phyloP scores from a whole-genome alignment of 2,113 vertebrate genomes.

The Dissostichus mawsoni region DNA sequence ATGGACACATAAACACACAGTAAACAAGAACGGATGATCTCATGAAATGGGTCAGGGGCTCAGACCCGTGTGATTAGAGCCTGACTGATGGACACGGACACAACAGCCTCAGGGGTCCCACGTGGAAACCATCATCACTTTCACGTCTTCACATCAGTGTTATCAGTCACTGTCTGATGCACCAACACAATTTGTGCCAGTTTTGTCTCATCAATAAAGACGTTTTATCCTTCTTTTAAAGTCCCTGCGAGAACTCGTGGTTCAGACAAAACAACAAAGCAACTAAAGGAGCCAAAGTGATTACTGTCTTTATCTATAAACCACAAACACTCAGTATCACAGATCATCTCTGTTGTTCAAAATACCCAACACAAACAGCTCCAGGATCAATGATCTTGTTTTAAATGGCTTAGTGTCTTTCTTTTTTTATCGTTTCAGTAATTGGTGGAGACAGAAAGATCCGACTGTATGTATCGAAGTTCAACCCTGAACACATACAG shows the following conservation, averaged over 20 bases:
- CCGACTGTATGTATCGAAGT: not conserved
- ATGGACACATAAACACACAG: not conserved
- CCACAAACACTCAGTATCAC: not conserved
- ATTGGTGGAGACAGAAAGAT: not conserved
- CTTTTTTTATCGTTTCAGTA: not conserved
- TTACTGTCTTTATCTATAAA: not conserved
- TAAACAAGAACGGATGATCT: conserved; percentile 11
- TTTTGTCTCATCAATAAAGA: conserved; percentile 1
- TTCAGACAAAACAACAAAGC: conserved; percentile 1
- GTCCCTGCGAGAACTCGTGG: not conserved
- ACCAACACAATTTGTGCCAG: not conserved
- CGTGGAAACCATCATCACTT: conserved; percentile 7
- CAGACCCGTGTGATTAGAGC: conserved; percentile 53
- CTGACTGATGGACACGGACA: conserved; percentile 45
- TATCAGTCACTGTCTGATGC: not conserved
- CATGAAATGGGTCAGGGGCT: conserved; percentile 30
- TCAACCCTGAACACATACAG: not conserved
- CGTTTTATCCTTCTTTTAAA: not conserved
- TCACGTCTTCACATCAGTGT: conserved; percentile 2
- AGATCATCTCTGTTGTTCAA: not conserved
- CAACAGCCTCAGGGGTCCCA: conserved; percentile 47
- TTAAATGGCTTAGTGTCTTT: not conserved
- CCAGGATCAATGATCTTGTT: not conserved
- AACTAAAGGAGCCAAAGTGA: not conserved
- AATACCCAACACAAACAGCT: not conserved